Evolutionary conservation across 1,140 invertebrate genomes (phyloP).

Genomic region (Sminthurinus signatus): DNA sequence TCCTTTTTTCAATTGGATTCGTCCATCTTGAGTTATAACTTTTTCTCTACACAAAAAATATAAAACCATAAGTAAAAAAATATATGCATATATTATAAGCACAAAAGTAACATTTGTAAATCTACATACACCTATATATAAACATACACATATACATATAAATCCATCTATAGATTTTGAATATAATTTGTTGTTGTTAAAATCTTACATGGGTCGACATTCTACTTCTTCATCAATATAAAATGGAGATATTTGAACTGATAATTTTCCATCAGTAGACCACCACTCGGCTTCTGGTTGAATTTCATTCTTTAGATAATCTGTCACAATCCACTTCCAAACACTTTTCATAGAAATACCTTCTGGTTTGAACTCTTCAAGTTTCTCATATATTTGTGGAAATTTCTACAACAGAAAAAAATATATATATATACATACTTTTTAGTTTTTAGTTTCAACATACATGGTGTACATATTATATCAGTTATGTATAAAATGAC

Average conservation of each 20-base stretch:
- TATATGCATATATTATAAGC: constrained; percentile 4
- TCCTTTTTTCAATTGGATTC: constrained; percentile 2
- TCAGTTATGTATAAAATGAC: too few species aligned
- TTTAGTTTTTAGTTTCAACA: constrained; percentile 33
- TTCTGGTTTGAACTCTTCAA: constrained; percentile 41
- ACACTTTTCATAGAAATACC: constrained; percentile 55
- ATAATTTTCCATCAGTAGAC: constrained; percentile 51
- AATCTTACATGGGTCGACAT: constrained; percentile 52
- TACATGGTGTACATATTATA: too few species aligned
- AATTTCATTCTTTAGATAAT: constrained; percentile 47
- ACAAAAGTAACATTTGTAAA: too few species aligned
- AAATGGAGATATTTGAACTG: constrained; percentile 50
- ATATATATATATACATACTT: not conserved
- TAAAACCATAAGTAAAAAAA: not conserved
- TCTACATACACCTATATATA: too few species aligned
- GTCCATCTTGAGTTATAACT: not conserved
- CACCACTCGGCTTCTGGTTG: constrained; percentile 47
- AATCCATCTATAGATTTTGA: too few species aligned
- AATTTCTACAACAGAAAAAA: constrained; percentile 33
- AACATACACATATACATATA: too few species aligned
- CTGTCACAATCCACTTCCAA: constrained; percentile 56
- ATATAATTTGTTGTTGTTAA: too few species aligned
- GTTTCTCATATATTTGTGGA: constrained; percentile 12
- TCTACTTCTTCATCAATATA: constrained; percentile 53
- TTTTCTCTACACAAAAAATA: not conserved